These are phyloP conservation scores for Atherinosoma microstoma DNA, from an alignment of 2,797 vertebrate genomes.

Conservation along the genomic window DNA sequence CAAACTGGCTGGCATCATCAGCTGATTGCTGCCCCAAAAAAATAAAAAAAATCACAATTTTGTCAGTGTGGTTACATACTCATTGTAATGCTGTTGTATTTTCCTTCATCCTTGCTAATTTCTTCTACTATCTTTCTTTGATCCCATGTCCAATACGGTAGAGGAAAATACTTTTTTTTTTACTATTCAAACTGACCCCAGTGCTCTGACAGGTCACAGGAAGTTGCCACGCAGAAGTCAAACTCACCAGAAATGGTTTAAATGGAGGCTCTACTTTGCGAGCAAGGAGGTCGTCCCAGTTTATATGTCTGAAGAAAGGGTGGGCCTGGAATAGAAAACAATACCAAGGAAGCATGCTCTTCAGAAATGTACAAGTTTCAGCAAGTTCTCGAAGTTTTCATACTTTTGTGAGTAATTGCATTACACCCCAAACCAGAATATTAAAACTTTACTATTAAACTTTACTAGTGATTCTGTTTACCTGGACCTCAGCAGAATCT, in stretches of 20 bases:
- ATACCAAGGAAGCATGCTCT: not conserved
- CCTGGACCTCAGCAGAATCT: slow-evolving; percentile 94
- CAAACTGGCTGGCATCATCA: slow-evolving; percentile 97
- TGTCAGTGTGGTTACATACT: too few relatives aligned
- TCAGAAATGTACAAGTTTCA: not conserved
- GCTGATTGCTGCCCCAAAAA: slow-evolving; percentile 86
- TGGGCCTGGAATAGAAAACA: slow-evolving; percentile 79
- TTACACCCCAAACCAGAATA: not conserved
- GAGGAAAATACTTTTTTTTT: too few relatives aligned
- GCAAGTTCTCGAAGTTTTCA: not conserved
- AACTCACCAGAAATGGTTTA: slow-evolving; percentile 92
- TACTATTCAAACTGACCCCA: too few relatives aligned
- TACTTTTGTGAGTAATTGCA: not conserved
- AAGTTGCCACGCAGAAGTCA: fast-evolving
- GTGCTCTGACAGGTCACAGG: not conserved
- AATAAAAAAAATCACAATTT: slow-evolving; percentile 9
- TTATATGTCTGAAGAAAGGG: slow-evolving; percentile 93
- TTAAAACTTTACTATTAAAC: too few relatives aligned
- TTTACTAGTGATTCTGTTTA: slow-evolving; percentile 56
- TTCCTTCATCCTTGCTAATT: too few relatives aligned
- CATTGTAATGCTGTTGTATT: too few relatives aligned
- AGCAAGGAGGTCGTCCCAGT: slow-evolving; percentile 94
- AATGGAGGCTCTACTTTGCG: slow-evolving; percentile 95
- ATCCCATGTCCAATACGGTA: too few relatives aligned
- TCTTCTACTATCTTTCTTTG: too few relatives aligned